These are phyloP conservation scores for Etheostoma spectabile DNA, from an alignment of 2,113 vertebrate genomes.

Conservation along the genomic window DNA sequence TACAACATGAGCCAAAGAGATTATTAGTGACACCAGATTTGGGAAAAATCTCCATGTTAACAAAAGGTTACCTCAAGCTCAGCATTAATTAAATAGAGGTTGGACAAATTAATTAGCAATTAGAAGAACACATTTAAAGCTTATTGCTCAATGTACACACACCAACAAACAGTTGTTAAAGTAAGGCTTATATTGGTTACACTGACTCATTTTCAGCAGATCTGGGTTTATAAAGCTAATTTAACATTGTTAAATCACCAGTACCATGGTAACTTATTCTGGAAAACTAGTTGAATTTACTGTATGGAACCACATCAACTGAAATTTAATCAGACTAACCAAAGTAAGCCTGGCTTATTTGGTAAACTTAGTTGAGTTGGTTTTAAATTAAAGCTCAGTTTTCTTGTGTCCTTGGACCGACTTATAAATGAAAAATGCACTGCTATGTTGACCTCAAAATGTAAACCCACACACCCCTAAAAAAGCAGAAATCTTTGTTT, in stretches of 20 bases:
- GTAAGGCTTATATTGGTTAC: no score
- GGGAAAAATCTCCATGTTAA: background rate
- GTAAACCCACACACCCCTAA: background rate
- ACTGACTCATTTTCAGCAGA: no score
- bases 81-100: background rate
- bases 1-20: background rate
- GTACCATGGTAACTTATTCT: no score
- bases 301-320: no score
- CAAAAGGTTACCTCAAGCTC: background rate
- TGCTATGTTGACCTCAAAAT: background rate
- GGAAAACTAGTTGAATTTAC: no score
- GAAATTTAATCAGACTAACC: no score
- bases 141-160: background rate
- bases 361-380: no score
- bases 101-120: background rate
- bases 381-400: background rate
- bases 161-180: background rate
- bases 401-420: background rate
- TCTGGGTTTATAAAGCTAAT: no score
- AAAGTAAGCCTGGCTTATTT: no score
- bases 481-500: background rate
- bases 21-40: background rate
- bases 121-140: background rate
- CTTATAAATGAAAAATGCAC: constrained; percentile 13
- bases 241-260: no score